Base-by-base conservation (phyloP, 2,113 vertebrate genomes). In the Tragelaphus buxtoni region DNA sequence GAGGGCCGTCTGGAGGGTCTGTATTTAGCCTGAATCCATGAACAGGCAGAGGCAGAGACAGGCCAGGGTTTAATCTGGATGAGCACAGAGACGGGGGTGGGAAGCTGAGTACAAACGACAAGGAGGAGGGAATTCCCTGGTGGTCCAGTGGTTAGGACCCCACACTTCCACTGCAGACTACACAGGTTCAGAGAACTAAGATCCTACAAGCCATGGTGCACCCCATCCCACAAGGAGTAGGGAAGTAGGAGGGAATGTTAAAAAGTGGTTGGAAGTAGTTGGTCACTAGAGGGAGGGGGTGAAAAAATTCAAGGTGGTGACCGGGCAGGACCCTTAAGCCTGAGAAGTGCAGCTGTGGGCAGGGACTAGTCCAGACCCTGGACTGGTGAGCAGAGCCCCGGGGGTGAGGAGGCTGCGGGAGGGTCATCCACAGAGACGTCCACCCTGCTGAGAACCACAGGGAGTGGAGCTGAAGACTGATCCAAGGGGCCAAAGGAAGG, bases 301-400 rank as follows among this genome's bases (percentile, higher is more conserved):
- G 4, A 60, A 20, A 53, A 42, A 32, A 8, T 26, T 16, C 65
- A 51, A 72, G 22, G 24, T 61, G 30, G 12, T 11, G 42, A 72
- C 17, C 4, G 9, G 16, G 14, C 4, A 42, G 32, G n/a, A 53
- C 3, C 11, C 56, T 55, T 26, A 7, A 20, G n/a, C 42, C 13
- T 26, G 7, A 35, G 28, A 90, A 2, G 28, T 26, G 18, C 22
- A 32, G 45, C 47, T 82, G 2, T 11, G 0, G 42, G 76, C 24
- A 49, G 3, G 9, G 58, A 20, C 39, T 20, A 5, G 26, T 30
- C 30, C 2, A 22, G 24, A 56, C 3, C 18, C 0, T 6, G 28
- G 26, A 51, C 18, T 22, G 20, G 7, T 12, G 32, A 56, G 69
- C 0, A 0, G 39, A 28, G 58, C 30, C 18, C 58, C 0, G 10